phyloP scores from a whole-genome alignment of 1,140 invertebrate species.

The Drosophila pandora region DNA sequence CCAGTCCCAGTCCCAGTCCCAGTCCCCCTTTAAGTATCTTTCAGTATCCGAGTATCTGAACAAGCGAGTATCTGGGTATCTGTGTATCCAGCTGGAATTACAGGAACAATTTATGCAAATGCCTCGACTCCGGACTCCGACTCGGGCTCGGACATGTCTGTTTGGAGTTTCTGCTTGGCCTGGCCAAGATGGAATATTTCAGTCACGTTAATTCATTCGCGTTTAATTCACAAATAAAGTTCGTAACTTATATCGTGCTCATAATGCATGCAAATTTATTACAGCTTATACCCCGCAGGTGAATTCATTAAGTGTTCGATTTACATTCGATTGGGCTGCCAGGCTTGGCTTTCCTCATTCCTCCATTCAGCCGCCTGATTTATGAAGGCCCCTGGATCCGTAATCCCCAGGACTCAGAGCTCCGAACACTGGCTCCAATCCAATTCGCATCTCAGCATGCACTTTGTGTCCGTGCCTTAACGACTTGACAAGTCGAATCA shows the following conservation, averaged over 20 bases:
- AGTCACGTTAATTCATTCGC: conserved; percentile 79
- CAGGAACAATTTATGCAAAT: conserved; percentile 68
- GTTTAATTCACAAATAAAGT: conserved; percentile 73
- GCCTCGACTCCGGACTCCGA: conserved; percentile 20
- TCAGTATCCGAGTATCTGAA: neutral
- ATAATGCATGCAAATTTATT: conserved; percentile 78
- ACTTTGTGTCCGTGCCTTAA: conserved; percentile 49
- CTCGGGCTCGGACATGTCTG: conserved; percentile 9
- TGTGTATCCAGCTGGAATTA: conserved; percentile 36
- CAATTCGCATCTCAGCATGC: conserved; percentile 44
- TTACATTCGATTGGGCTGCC: conserved; percentile 59
- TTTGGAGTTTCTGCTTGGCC: conserved; percentile 4
- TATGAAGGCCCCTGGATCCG: conserved; percentile 25
- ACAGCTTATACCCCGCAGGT: conserved; percentile 44
- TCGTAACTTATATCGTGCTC: conserved; percentile 74
- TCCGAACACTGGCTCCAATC: neutral
- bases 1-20: neutral
- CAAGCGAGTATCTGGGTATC: conserved; percentile 1
- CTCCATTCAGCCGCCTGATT: conserved; percentile 47
- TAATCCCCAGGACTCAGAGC: neutral
- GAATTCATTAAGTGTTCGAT: conserved; percentile 77
- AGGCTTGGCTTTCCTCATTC: conserved; percentile 5
- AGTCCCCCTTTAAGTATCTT: conserved; percentile 1
- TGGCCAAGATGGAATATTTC: conserved; percentile 72
- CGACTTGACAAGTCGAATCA: conserved; percentile 61